Base-by-base conservation (phyloP, 1,140 invertebrate genomes). In the Drosophila lacteicornis region DNA sequence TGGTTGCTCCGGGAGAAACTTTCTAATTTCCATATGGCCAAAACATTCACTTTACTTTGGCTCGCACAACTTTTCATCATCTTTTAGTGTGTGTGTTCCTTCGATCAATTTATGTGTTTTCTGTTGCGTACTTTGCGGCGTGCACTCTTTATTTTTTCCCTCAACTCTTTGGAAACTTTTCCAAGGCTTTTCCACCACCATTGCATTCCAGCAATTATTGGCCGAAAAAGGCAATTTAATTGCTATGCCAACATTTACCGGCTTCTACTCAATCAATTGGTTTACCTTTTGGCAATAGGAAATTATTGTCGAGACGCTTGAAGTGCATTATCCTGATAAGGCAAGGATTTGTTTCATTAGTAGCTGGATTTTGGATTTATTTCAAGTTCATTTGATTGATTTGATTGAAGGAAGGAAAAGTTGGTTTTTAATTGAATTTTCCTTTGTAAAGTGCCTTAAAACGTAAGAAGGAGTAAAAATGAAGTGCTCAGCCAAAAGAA, bases 1-100 rank as follows among this genome's bases (percentile, higher is more conserved):
- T 60, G 55, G 38, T 38, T 51, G 56, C 36, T 38, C 9, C 49
- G 67, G 45, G 69, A 43, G 73, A 83, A 88, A 88, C 80, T 87
- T 88, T 87, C 79, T 87, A 80, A 87, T 88, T 84, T 87, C 40
- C 76, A 81, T 80, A 61, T 77, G 77, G 77, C 62, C 62, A 69
- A 75, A 75, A 83, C 81, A 73, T 77, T 60, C 45, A 42, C 67
- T 74, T 74, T 74, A 79, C 71, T 85, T 75, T 81, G 67, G 33
- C 42, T 43, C 33, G 60, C 56, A 63, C 56, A 80, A 84, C 67
- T 85, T 84, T 75, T 53, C 68, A 80, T 73, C 82, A 85, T 60
- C 73, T 68, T 57, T 67, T 43, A 63, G 42, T 68, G 47, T 45
- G 13, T 66, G 60, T 46, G 36, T 51, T 42, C 58, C 3, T 76